Evolutionary conservation across 2,888 invertebrate species (phyloP), one percentile per base, ranked within the genome.

Genomic region (Patella caerulea): DNA sequence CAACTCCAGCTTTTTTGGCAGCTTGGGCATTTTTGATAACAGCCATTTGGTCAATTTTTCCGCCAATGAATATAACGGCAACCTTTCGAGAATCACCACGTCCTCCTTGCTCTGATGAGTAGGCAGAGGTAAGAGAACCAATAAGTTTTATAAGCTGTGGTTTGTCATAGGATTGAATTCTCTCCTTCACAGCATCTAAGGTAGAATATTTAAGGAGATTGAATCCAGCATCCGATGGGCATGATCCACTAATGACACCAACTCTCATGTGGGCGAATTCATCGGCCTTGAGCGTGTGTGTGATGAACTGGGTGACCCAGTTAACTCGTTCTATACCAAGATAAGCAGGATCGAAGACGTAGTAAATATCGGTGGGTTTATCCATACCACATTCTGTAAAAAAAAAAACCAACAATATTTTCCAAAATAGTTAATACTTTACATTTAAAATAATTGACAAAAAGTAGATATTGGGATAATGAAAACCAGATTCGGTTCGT

Each of bases 281-380:
- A 15, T 78, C 59, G n/a, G 17, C 14, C 14, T 3, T 56, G 77
- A 82, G 53, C 17, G 78, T 76, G 72, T 74, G 70, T 7, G 78
- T 73, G 72, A 82, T 80, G 72, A 82, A 79, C 55, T 76, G 74
- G 15, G 81, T 82, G 70, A 79, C 78, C 81, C 81, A 82, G 56
- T 75, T 55, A 5, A 79, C 78, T 54, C 65, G 54, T 34, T 82
- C 79, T 1, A 71, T 2, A 4, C 81, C 81, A 29, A 82, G 73
- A 7, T 19, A 34, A 12, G 78, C 78, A 7, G 81, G 79, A n/a
- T 77, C 80, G 81, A 82, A 82, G 52, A 78, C 71, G 54, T 78
- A 82, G 78, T 79, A 73, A 70, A 82, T 76, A 55, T 82, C 81
- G 15, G 78, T 56, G 15, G 78, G 81, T 71, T 78, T 76, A 53